Evolutionary conservation across 2,797 vertebrate genomes (phyloP).

Genomic region (Cottoperca gobio): DNA sequence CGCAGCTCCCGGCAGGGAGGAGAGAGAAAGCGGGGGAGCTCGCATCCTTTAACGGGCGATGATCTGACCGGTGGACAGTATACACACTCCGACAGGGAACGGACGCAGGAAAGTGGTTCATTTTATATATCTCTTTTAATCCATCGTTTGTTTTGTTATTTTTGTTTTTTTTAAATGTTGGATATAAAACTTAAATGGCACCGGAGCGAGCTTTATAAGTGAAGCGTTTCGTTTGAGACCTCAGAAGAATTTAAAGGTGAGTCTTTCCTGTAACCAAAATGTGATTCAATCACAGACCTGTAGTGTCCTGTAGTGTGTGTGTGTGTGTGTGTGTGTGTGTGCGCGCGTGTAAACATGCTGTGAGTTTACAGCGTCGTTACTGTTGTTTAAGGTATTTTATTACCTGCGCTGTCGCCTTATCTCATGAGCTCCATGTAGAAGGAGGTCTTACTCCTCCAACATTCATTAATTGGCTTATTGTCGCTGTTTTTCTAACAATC

Average conservation of each 20-base stretch:
- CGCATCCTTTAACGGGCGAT: neutral
- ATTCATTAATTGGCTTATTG: neutral
- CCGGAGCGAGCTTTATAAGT: constrained; percentile 5
- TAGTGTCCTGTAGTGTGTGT: neutral
- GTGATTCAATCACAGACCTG: constrained; percentile 23
- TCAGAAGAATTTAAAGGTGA: constrained; percentile 44
- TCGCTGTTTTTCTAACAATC: neutral
- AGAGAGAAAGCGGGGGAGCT: constrained; percentile 2
- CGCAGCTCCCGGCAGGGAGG: constrained; percentile 13
- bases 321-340: neutral
- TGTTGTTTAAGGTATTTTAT: neutral
- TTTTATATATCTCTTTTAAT: too few species aligned
- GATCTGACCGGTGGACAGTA: neutral
- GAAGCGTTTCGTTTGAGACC: constrained; percentile 10
- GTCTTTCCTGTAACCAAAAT: constrained; percentile 13
- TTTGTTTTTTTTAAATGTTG: neutral
- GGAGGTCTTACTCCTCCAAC: neutral
- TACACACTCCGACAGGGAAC: neutral
- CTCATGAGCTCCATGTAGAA: neutral
- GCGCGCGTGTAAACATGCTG: neutral
- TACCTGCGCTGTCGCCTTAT: neutral
- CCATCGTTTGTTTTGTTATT: neutral
- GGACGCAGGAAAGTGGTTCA: neutral
- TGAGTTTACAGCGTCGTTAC: neutral
- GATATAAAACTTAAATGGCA: constrained; percentile 21